Conservation (phyloP, 2,888 invertebrate genomes). For the Cetonia aurata region DNA sequence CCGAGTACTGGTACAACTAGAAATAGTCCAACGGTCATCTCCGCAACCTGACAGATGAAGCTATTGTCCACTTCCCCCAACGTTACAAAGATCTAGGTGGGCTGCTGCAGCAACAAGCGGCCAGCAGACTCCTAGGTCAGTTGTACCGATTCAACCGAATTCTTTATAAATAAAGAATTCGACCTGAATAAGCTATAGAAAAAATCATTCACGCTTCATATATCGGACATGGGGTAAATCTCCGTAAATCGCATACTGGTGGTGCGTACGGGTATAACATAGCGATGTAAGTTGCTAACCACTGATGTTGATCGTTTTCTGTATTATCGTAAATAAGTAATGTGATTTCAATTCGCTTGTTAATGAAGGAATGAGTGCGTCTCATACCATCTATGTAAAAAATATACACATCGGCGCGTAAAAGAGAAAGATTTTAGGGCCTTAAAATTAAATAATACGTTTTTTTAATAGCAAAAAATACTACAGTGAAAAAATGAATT, state of each 20-base stretch:
- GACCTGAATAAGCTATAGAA: conserved; percentile 50
- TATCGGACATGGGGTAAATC: conserved; percentile 41
- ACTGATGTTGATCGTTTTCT: no score
- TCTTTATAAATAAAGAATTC: conserved; percentile 51
- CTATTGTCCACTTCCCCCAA: conserved; percentile 55
- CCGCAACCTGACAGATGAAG: conserved; percentile 53
- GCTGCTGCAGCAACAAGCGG: conserved; percentile 44
- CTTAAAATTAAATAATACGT: no score
- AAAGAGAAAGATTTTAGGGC: no score
- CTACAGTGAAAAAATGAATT: no score
- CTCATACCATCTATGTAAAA: no score
- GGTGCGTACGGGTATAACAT: not conserved
- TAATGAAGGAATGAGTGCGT: no score
- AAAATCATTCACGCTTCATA: conserved; percentile 54
- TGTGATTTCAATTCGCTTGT: no score
- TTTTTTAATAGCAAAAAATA: no score
- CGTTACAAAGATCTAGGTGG: conserved; percentile 55
- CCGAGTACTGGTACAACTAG: conserved; percentile 49
- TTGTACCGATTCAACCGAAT: conserved; percentile 52
- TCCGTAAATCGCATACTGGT: conserved; percentile 7
- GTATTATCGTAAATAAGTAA: no score
- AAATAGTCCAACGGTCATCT: conserved; percentile 56
- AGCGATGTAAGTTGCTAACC: no score
- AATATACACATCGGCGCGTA: no score
- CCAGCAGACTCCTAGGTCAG: conserved; percentile 52